These are phyloP conservation scores for Lasioglossum lativentre DNA, from an alignment of 2,888 invertebrate species.

Conservation along the genomic window DNA sequence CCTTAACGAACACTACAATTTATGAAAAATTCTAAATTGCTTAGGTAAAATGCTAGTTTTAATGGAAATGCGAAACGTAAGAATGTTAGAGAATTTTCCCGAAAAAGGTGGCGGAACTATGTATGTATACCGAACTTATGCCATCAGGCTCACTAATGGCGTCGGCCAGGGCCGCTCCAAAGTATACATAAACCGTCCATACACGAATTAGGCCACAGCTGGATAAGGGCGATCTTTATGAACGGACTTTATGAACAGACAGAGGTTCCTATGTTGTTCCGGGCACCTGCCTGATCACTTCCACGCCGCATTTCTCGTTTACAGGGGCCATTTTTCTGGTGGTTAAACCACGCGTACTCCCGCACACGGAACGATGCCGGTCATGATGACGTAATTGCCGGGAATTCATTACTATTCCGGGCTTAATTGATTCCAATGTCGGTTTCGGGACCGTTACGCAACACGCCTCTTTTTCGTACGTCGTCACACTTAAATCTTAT, in stretches of 20 bases:
- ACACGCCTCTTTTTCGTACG: neutral
- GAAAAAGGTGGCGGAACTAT: neutral
- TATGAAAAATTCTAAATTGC: neutral
- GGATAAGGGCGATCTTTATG: constrained; percentile 70
- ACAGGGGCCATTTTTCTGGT: constrained; percentile 54
- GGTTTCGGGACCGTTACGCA: neutral
- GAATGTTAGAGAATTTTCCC: neutral
- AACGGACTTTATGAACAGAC: constrained; percentile 32
- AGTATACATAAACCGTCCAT: constrained; percentile 54
- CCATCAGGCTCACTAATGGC: constrained; percentile 71
- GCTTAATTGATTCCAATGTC: neutral
- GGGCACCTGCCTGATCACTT: constrained; percentile 64
- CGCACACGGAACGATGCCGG: neutral
- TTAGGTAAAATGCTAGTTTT: neutral
- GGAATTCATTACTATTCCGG: neutral
- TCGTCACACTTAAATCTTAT: neutral
- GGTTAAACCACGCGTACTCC: constrained; percentile 28
- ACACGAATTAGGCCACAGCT: constrained; percentile 71
- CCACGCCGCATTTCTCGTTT: constrained; percentile 42
- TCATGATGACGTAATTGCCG: neutral
- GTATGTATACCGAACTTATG: neutral
- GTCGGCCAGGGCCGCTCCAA: constrained; percentile 22
- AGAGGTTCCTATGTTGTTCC: constrained; percentile 47
- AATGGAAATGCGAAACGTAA: neutral
- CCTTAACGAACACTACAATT: neutral